Conservation (phyloP, 2,888 invertebrate species). For the Drosophila lutescens region DNA sequence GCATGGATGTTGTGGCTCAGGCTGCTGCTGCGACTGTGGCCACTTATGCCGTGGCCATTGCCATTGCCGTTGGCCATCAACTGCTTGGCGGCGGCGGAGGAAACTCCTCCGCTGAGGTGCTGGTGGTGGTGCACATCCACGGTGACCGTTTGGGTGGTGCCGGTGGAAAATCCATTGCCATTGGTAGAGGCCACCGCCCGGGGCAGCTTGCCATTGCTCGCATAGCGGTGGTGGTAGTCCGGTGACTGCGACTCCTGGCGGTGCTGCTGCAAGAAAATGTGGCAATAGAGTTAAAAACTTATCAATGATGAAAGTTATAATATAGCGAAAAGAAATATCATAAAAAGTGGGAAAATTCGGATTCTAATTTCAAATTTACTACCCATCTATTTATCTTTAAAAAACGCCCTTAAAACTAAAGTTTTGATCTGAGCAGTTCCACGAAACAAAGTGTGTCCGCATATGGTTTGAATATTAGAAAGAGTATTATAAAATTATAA, state of each 20-base stretch:
- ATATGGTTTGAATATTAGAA: too few species aligned
- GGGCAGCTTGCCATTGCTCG: slow-evolving; percentile 82
- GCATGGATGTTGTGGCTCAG: slow-evolving; percentile 70
- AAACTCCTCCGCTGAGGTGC: slow-evolving; percentile 42
- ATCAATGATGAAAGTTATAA: slow-evolving; percentile 81
- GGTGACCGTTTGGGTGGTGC: slow-evolving; percentile 67
- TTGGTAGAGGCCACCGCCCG: slow-evolving; percentile 61
- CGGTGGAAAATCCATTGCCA: slow-evolving; percentile 49
- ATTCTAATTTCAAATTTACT: too few species aligned
- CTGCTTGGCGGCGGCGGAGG: slow-evolving; percentile 37
- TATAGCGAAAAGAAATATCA: background rate
- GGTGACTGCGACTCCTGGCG: slow-evolving; percentile 84
- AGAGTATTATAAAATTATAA: background rate
- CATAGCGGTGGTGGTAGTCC: slow-evolving; percentile 83
- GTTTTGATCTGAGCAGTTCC: too few species aligned
- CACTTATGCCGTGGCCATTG: slow-evolving; percentile 4
- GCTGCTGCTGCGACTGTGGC: slow-evolving; percentile 43
- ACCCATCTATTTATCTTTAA: too few species aligned
- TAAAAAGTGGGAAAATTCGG: background rate
- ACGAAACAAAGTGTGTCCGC: too few species aligned
- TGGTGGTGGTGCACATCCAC: slow-evolving; percentile 65
- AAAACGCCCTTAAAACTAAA: too few species aligned
- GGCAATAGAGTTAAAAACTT: slow-evolving; percentile 47
- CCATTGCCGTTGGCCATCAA: slow-evolving; percentile 53
- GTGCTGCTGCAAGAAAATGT: slow-evolving; percentile 73